phyloP scores from a whole-genome alignment of 2,888 invertebrate species.

The Pachliopta kotzebuea region DNA sequence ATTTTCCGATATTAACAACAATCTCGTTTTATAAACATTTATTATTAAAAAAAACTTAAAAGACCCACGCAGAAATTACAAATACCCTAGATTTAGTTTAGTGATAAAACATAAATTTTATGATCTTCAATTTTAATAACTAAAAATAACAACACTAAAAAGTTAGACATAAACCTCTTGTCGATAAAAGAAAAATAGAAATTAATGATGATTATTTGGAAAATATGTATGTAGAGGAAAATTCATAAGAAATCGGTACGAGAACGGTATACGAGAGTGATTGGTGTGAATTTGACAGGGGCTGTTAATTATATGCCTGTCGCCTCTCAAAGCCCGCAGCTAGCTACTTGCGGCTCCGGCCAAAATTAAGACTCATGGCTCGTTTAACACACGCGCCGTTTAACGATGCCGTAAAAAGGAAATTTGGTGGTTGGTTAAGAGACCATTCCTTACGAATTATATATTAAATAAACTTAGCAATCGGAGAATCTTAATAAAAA shows the following conservation, averaged over 20 bases:
- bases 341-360: slow-evolving; percentile 48
- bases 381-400: slow-evolving; percentile 56
- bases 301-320: slow-evolving; percentile 69
- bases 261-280: slow-evolving; percentile 42
- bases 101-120: too few species aligned
- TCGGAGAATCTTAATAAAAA: background rate
- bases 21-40: background rate
- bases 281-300: slow-evolving; percentile 68
- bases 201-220: background rate
- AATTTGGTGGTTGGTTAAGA: slow-evolving; percentile 44
- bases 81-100: too few species aligned
- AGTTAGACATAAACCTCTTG: too few species aligned
- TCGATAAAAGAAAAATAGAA: too few species aligned
- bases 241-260: slow-evolving; percentile 47
- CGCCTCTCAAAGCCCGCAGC: slow-evolving; percentile 42
- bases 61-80: too few species aligned
- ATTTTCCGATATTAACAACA: background rate
- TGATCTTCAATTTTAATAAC: too few species aligned
- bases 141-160: too few species aligned
- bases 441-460: slow-evolving; percentile 32
- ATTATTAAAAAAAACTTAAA: too few species aligned
- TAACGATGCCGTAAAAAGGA: slow-evolving; percentile 55
- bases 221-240: slow-evolving; percentile 39
- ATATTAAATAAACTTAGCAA: background rate
- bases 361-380: slow-evolving; percentile 55